Conservation (phyloP, 1,140 invertebrate genomes). For the Trichonephila clavipes region DNA sequence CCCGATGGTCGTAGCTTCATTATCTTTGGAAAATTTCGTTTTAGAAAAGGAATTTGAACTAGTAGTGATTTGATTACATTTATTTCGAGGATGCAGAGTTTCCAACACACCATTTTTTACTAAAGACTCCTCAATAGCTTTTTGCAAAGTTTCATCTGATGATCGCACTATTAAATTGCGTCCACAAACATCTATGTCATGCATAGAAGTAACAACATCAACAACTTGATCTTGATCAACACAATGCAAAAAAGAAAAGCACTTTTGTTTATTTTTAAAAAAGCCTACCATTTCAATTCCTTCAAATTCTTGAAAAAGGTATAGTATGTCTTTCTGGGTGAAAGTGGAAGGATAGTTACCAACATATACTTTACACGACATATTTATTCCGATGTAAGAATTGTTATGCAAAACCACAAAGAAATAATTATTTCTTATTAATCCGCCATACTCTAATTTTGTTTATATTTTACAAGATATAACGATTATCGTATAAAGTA, state of each 20-base stretch:
- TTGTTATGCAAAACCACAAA: too few species aligned
- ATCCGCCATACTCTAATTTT: too few species aligned
- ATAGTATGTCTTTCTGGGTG: not conserved
- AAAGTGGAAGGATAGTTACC: constrained; percentile 44
- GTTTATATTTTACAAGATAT: too few species aligned
- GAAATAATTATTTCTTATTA: too few species aligned
- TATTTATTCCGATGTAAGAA: not conserved
- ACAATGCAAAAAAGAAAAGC: constrained; percentile 52
- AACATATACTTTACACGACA: constrained; percentile 32
- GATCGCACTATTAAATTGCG: constrained; percentile 54
- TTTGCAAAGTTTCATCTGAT: constrained; percentile 15
- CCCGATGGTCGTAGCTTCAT: not conserved
- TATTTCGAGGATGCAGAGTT: not conserved
- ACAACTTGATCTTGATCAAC: constrained; percentile 29
- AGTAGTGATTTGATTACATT: not conserved
- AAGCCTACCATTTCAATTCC: constrained; percentile 9
- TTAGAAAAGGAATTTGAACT: not conserved
- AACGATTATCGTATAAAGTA: too few species aligned
- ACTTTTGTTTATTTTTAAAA: constrained; percentile 42
- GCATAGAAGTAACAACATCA: not conserved
- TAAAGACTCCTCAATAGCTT: not conserved
- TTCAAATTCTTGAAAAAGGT: constrained; percentile 62
- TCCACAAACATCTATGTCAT: constrained; percentile 28
- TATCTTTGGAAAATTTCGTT: not conserved
- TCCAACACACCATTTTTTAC: not conserved